These are phyloP conservation scores for Syngnathus typhle DNA, from an alignment of 2,113 vertebrate species.

Conservation along the genomic window DNA sequence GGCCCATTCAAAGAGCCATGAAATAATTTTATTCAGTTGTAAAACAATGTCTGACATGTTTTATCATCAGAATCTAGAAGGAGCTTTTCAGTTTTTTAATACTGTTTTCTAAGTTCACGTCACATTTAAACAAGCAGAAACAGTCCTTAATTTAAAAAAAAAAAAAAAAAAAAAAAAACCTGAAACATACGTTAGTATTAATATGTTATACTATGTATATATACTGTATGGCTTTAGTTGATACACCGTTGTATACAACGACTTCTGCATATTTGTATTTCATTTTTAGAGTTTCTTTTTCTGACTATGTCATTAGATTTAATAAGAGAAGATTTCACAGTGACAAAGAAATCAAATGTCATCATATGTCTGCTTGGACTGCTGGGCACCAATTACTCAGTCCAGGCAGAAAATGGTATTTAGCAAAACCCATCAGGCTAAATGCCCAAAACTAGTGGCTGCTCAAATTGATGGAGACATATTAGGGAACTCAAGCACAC, in stretches of 20 bases:
- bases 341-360: conserved; percentile 24
- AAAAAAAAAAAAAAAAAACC: too few relatives aligned
- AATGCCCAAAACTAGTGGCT: conserved; percentile 10
- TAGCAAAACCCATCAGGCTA: conserved; percentile 22
- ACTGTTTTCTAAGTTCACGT: not conserved
- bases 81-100: not conserved
- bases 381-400: conserved; percentile 19
- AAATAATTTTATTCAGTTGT: conserved; percentile 50
- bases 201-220: too few relatives aligned
- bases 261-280: not conserved
- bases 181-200: not conserved
- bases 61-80: conserved; percentile 22
- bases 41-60: conserved; percentile 45
- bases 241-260: not conserved
- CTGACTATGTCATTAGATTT: not conserved
- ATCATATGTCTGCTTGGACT: not conserved
- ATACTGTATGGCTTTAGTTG: not conserved
- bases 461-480: conserved; percentile 14
- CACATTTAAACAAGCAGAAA: not conserved
- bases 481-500: not conserved
- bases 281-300: not conserved
- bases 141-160: not conserved
- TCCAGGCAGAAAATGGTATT: conserved; percentile 40
- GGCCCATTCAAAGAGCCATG: conserved; percentile 45
- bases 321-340: not conserved